These are phyloP conservation scores for Rhyzopertha dominica DNA, from an alignment of 1,140 invertebrate genomes.

Conservation along the genomic window DNA sequence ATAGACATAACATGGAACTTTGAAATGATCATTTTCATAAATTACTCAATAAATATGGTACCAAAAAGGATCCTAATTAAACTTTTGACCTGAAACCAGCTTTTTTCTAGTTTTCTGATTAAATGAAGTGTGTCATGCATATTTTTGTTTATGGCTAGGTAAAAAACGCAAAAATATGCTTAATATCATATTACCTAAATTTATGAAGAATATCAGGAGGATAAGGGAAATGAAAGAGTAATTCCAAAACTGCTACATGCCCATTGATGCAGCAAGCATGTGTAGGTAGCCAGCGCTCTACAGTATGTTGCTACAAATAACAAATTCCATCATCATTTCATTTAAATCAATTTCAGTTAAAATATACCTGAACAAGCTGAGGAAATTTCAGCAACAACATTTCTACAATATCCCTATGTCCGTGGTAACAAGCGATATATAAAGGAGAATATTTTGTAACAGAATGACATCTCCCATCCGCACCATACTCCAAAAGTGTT, in stretches of 20 bases:
- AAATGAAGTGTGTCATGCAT: no score
- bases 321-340: constrained; percentile 8
- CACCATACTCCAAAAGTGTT: constrained; percentile 72
- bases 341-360: background rate
- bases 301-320: constrained; percentile 65
- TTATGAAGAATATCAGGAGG: constrained; percentile 63
- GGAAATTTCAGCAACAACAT: constrained; percentile 69
- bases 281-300: constrained; percentile 87
- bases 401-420: constrained; percentile 74
- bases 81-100: no score
- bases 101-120: no score
- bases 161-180: constrained; percentile 13
- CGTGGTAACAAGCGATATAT: constrained; percentile 86
- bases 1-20: no score
- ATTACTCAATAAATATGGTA: no score
- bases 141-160: no score
- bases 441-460: constrained; percentile 89
- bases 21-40: no score
- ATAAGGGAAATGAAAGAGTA: constrained; percentile 79
- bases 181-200: constrained; percentile 57
- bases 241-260: constrained; percentile 68
- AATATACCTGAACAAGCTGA: constrained; percentile 58
- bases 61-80: no score
- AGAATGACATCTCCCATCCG: constrained; percentile 80
- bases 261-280: constrained; percentile 90